phyloP scores from a whole-genome alignment of 2,797 vertebrate species.

The Anniella stebbinsi region DNA sequence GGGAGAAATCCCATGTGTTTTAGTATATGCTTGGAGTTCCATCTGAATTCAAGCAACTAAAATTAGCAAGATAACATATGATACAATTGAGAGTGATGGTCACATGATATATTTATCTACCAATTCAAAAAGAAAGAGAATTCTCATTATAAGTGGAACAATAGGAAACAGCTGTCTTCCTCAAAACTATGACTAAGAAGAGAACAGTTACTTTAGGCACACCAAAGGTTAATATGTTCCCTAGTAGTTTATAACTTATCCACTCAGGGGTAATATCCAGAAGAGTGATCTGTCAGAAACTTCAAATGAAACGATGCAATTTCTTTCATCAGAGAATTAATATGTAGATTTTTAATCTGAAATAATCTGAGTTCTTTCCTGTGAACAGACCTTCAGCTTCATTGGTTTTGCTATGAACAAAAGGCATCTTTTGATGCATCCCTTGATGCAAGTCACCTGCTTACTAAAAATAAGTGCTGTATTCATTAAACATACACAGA shows the following conservation, averaged over 20 bases:
- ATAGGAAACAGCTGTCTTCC: neutral
- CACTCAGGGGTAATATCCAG: no score
- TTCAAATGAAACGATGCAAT: no score
- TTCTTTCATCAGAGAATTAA: no score
- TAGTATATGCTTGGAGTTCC: neutral
- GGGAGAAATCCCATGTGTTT: neutral
- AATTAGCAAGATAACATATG: neutral
- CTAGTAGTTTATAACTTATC: no score
- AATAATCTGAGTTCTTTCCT: no score
- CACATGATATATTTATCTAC: neutral
- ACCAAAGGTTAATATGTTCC: neutral
- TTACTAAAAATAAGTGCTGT: neutral
- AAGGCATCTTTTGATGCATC: neutral
- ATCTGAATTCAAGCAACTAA: neutral
- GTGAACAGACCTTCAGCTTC: no score
- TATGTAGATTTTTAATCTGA: no score
- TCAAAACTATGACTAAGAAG: neutral
- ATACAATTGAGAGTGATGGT: neutral
- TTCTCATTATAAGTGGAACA: neutral
- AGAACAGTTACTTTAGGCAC: neutral
- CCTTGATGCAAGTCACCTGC: neutral
- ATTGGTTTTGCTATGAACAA: no score
- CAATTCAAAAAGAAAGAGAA: neutral
- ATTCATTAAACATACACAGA: neutral
- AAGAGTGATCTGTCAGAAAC: no score